Percentiles rank a stretch among this genome's conserved stretches.
Evolutionary conservation across 1,140 invertebrate species (phyloP).

Genomic region (Glomeris maerens): DNA sequence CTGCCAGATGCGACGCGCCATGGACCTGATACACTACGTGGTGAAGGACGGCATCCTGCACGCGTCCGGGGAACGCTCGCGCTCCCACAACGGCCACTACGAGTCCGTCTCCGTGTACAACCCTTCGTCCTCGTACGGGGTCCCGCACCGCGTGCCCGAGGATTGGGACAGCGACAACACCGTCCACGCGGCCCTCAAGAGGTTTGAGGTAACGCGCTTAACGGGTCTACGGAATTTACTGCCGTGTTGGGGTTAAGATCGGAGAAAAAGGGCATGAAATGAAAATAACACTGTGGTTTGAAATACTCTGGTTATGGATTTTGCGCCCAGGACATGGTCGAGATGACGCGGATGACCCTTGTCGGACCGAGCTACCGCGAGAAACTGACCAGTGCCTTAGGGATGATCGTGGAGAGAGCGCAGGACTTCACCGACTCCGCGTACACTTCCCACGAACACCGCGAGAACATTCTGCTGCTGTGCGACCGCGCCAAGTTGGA

Average conservation of each 20-base stretch:
- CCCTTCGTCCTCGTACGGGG: too few relatives aligned
- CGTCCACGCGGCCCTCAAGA: constrained; percentile 59
- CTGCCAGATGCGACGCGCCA: constrained; percentile 88
- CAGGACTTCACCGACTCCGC: constrained; percentile 99
- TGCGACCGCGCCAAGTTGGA: constrained; percentile 74
- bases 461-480: constrained; percentile 84
- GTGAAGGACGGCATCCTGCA: constrained; percentile 81
- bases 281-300: neutral
- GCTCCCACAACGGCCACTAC: constrained; percentile 19
- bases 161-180: constrained; percentile 53
- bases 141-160: constrained; percentile 28
- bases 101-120: constrained; percentile 24
- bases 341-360: constrained; percentile 57
- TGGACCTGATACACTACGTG: constrained; percentile 95
- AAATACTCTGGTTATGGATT: constrained; percentile 9
- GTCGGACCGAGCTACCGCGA: constrained; percentile 40
- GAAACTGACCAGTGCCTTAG: constrained; percentile 64
- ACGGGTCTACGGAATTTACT: neutral
- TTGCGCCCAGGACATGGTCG: constrained; percentile 48
- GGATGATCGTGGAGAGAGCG: constrained; percentile 82
- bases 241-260: neutral
- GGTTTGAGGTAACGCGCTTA: constrained; percentile 44
- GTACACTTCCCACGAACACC: constrained; percentile 91
- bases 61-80: constrained; percentile 29
- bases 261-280: too few relatives aligned